Evolutionary conservation across 2,113 vertebrate genomes (phyloP).

Genomic region (Suncus etruscus): DNA sequence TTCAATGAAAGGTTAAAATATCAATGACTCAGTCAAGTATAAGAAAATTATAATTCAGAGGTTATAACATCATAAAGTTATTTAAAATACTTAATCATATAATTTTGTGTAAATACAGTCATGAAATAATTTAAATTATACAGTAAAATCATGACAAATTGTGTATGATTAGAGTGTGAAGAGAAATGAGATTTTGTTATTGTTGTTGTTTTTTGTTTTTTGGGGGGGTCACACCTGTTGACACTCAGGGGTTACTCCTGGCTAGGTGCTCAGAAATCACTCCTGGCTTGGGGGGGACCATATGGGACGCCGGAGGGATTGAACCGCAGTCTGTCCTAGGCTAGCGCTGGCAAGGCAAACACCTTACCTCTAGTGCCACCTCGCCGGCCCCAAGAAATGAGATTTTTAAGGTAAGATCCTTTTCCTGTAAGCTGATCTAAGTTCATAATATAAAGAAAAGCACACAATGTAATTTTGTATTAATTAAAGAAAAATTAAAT

Average conservation of each 20-base stretch:
- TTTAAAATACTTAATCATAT: slow-evolving; percentile 4
- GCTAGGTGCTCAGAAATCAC: no score
- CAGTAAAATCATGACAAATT: slow-evolving; percentile 28
- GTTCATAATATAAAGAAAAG: slow-evolving; percentile 54
- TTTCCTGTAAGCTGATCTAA: slow-evolving; percentile 31
- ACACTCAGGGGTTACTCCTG: no score
- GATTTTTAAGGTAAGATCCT: slow-evolving; percentile 30
- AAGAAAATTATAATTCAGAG: slow-evolving; percentile 50
- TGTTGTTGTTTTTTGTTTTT: no score
- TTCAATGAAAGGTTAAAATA: slow-evolving; percentile 59
- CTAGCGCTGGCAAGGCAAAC: no score
- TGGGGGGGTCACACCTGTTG: no score
- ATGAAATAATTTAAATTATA: slow-evolving; percentile 49
- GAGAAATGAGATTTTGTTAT: not conserved
- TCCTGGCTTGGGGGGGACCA: no score
- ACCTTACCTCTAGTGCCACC: no score
- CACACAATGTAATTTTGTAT: slow-evolving; percentile 45
- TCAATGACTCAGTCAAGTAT: slow-evolving; percentile 43
- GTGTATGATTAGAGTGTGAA: slow-evolving; percentile 25
- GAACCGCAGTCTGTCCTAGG: no score
- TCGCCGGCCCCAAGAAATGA: not conserved
- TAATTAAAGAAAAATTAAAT: not conserved
- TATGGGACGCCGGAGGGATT: no score
- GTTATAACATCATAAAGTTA: slow-evolving; percentile 29
- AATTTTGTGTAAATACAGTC: not conserved